Evolutionary conservation across 2,113 vertebrate species (phyloP), one percentile per base, ranked within the genome.

Genomic region (Saimiri boliviensis): DNA sequence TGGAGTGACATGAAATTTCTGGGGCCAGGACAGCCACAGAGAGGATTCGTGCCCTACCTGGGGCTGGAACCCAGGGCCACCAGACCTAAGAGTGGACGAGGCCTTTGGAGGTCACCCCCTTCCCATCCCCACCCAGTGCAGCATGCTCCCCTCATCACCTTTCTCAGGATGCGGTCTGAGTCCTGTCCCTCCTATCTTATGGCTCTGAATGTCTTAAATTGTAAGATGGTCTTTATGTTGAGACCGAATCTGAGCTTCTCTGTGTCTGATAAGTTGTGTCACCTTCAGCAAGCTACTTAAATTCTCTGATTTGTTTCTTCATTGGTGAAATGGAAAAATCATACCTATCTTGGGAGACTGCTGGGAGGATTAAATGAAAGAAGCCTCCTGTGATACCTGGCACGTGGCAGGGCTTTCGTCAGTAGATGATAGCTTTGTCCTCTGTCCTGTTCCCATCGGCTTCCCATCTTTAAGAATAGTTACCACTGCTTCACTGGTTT

Each of bases 121-220:
- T 49, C 11, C 25, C 25, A n/a, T 47, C 35, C 35, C 32, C 16
- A 7, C 17, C 23, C 19, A 2, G 49, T n/a, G 11, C 21, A 1
- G 9, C 8, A 10, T 9, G 13, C 25, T 13, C 3, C 49, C 12
- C 27, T n/a, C 25, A 5, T 14, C 10, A 1, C 11, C 17, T 23
- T 58, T 49, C 49, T 63, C 58, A 73, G 49, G 9, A 30, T 11
- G 30, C 23, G 37, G 10, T 68, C 49, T 60, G 89, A 71, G 30
- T 40, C 14, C 5, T 52, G 52, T 9, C 11, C 17, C 17, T 81
- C 42, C 40, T 9, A 5, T 25, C n/a, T 81, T 73, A 20, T 25
- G 47, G 86, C 92, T 95, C 49, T 73, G 27, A 79, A 5, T 79
- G 66, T 58, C 63, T 30, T 89, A 77, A 89, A 42, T 54, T 54